A percentile compares a stretch with the other conserved stretches of the same genome.
These are phyloP conservation scores for Rhadina sibilatrix DNA, from an alignment of 2,113 vertebrate genomes.

Conservation along the genomic window DNA sequence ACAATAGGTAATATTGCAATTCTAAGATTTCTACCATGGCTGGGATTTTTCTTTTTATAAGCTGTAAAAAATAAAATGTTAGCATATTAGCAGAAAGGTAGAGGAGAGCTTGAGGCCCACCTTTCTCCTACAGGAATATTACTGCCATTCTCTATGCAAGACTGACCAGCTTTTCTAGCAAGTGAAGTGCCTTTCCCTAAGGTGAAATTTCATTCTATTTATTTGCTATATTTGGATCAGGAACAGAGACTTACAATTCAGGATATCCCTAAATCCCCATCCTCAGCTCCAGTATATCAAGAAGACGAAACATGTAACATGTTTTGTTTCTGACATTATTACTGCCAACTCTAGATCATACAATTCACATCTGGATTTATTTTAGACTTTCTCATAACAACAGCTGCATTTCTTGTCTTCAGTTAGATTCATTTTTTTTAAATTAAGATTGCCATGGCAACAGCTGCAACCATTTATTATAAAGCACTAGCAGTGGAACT, in stretches of 20 bases:
- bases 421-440: slow-evolving; percentile 57
- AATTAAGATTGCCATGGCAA: slow-evolving; percentile 75
- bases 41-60: background rate
- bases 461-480: slow-evolving; percentile 72
- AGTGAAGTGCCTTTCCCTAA: background rate
- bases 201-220: background rate
- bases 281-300: background rate
- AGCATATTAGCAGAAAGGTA: background rate
- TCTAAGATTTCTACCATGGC: background rate
- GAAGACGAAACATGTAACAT: background rate
- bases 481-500: slow-evolving; percentile 58
- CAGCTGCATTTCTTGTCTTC: slow-evolving; percentile 70
- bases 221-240: background rate
- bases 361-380: slow-evolving; percentile 57
- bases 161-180: background rate
- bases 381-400: slow-evolving; percentile 50
- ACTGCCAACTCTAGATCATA: background rate
- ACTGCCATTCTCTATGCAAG: background rate
- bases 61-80: background rate
- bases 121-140: background rate
- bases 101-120: background rate
- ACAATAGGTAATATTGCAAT: background rate
- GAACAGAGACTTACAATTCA: background rate
- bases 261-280: background rate
- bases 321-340: slow-evolving; percentile 13